Conservation (phyloP, 2,797 vertebrate species). For the Sternotherus odoratus region DNA sequence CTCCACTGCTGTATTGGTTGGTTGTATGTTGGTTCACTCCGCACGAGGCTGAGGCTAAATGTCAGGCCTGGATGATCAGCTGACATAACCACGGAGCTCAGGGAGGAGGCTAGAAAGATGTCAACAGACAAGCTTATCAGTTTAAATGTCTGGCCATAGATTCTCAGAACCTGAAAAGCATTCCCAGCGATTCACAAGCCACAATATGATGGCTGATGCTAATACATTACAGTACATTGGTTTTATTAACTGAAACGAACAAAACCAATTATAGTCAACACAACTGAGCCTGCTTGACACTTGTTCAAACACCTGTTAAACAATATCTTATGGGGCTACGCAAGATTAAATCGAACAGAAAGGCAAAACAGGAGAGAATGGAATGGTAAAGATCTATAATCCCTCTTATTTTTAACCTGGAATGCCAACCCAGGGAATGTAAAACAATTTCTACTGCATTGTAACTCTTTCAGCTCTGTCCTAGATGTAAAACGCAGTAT, state of each 20-base stretch:
- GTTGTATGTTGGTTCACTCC: slow-evolving; percentile 90
- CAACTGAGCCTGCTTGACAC: slow-evolving; percentile 30
- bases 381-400: slow-evolving; percentile 20
- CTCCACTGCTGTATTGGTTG: slow-evolving; percentile 94
- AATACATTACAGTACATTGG: neutral
- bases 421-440: slow-evolving; percentile 18
- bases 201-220: neutral
- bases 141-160: neutral
- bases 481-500: neutral
- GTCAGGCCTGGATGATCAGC: slow-evolving; percentile 88
- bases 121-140: slow-evolving; percentile 12
- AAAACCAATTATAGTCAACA: slow-evolving; percentile 1
- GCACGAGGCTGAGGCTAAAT: slow-evolving; percentile 90
- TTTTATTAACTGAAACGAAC: slow-evolving; percentile 27
- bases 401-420: slow-evolving; percentile 24
- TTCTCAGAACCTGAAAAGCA: neutral
- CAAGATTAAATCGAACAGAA: slow-evolving; percentile 45
- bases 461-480: slow-evolving; percentile 5
- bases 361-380: slow-evolving; percentile 1
- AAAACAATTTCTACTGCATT: neutral
- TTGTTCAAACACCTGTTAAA: slow-evolving; percentile 28
- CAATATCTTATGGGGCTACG: neutral
- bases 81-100: slow-evolving; percentile 89
- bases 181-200: neutral
- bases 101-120: slow-evolving; percentile 80